phyloP scores from a whole-genome alignment of 2,797 vertebrate genomes.

The Nyctibius grandis region DNA sequence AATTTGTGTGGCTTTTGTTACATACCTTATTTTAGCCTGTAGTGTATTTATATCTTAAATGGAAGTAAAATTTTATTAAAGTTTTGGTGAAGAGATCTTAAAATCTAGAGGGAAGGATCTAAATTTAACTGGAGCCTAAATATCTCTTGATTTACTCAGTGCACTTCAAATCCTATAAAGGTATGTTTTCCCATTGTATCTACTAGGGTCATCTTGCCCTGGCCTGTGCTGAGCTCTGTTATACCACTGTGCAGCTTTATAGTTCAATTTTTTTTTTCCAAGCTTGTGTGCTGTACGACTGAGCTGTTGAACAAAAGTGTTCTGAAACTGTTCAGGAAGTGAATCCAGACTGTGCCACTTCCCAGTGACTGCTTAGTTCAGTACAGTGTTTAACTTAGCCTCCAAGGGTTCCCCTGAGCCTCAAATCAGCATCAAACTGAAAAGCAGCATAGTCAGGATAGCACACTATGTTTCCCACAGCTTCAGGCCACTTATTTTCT shows the following conservation, averaged over 20 bases:
- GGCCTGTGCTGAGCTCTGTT: not conserved
- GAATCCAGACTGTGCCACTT: not conserved
- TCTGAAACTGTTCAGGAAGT: not conserved
- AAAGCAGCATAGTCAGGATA: constrained; percentile 4
- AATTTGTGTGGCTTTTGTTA: not conserved
- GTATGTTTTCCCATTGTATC: not conserved
- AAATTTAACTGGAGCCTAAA: not conserved
- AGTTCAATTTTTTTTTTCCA: not conserved
- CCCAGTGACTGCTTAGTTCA: not conserved
- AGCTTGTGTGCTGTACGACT: not conserved
- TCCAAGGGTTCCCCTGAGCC: not conserved
- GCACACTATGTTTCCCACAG: not conserved
- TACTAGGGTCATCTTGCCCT: not conserved
- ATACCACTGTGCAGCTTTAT: not conserved
- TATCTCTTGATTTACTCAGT: not conserved
- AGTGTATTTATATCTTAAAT: not conserved
- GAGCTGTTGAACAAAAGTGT: not conserved
- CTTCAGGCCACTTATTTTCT: constrained; percentile 36
- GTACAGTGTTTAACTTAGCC: not conserved
- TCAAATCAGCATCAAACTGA: constrained; percentile 14
- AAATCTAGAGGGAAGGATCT: not conserved
- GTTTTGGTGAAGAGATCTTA: not conserved
- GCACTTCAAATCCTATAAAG: not conserved
- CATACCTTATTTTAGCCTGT: not conserved
- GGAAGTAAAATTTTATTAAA: not conserved